phyloP scores from a whole-genome alignment of 2,113 vertebrate genomes.

The Rhynchomys soricoides region DNA sequence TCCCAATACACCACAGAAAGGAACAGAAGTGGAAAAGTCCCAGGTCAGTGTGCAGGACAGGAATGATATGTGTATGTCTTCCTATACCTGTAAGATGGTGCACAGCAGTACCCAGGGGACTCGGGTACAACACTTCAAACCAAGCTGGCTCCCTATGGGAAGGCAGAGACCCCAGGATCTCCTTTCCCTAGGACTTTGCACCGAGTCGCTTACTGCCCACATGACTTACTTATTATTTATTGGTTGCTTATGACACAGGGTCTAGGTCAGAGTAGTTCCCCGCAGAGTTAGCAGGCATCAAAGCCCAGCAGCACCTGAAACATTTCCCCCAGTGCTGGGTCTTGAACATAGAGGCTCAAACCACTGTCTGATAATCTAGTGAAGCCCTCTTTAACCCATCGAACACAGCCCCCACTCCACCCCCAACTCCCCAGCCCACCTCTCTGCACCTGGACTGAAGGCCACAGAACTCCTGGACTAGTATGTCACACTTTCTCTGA shows the following conservation, averaged over 20 bases:
- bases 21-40: neutral
- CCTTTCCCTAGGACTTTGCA: too few species aligned
- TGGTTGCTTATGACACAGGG: neutral
- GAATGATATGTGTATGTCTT: neutral
- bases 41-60: rapidly evolving
- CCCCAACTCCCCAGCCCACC: neutral
- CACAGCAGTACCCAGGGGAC: too few species aligned
- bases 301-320: neutral
- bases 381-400: neutral
- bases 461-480: neutral
- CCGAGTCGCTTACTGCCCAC: too few species aligned
- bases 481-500: too few species aligned
- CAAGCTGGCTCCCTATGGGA: neutral
- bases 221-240: neutral
- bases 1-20: neutral
- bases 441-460: neutral
- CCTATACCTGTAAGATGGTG: neutral
- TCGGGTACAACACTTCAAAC: too few species aligned
- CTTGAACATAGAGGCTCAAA: neutral
- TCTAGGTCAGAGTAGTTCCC: neutral
- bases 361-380: neutral
- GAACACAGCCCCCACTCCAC: neutral
- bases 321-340: neutral
- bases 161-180: neutral
- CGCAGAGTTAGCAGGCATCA: neutral